Evolutionary conservation across 2,888 invertebrate genomes (phyloP).

Genomic region (Amphipoea oculea): DNA sequence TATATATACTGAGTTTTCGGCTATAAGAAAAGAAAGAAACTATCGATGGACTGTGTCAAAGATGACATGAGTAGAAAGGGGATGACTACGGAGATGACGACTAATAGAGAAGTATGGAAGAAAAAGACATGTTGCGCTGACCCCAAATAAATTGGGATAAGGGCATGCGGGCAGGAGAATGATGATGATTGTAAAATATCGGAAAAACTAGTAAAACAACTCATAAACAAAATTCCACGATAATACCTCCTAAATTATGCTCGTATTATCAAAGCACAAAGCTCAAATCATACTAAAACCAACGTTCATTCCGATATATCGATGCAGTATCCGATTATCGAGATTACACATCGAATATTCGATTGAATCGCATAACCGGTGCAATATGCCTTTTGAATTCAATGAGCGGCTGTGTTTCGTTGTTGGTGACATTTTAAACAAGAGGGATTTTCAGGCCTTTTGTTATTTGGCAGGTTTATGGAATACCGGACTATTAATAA

Average conservation of each 20-base stretch:
- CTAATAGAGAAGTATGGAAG: not conserved
- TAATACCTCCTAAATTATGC: slow-evolving; percentile 12
- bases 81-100: not conserved
- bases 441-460: slow-evolving; percentile 19
- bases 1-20: not conserved
- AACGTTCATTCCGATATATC: slow-evolving; percentile 30
- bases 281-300: slow-evolving; percentile 28
- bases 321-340: slow-evolving; percentile 52
- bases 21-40: not conserved
- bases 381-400: slow-evolving; percentile 39
- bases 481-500: slow-evolving; percentile 12
- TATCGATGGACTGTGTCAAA: not conserved
- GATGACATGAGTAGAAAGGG: not conserved
- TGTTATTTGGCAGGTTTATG: slow-evolving; percentile 21
- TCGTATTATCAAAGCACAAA: slow-evolving; percentile 7
- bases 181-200: not conserved
- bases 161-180: not conserved
- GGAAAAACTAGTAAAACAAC: not conserved
- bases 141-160: not conserved
- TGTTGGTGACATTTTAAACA: slow-evolving; percentile 38
- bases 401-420: slow-evolving; percentile 24
- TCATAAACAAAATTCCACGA: not conserved
- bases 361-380: slow-evolving; percentile 33
- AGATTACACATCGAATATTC: slow-evolving; percentile 54
- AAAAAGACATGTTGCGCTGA: not conserved